Base-by-base conservation (phyloP, 2,888 invertebrate genomes). In the Eupithecia vulgata region DNA sequence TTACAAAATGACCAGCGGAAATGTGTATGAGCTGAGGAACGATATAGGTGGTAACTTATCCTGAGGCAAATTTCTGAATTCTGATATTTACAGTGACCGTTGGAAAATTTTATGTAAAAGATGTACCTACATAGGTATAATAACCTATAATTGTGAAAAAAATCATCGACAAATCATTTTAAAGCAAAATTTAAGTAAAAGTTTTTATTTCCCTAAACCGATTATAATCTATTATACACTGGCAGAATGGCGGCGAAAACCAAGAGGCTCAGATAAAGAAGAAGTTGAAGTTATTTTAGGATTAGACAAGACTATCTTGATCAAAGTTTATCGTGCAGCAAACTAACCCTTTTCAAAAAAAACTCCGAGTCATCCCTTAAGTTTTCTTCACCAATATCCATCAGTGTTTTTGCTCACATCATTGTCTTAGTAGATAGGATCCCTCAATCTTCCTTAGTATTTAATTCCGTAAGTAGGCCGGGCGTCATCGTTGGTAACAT, bases 381-480 rank as follows among this genome's bases (percentile, higher is more conserved):
- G 86, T 87, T 88, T 87, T 85, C 82, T 78, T 74, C 73, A 71
- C 79, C 82, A 87, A 86, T 88, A 90, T 88, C 89, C 90, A 90
- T 91, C 89, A 91, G 81, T 82, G 86, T 91, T 92, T 92, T 91
- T 85, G 91, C 89, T 87, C 89, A 91, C 92, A 88, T 94, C 94
- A 94, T 92, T 93, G 93, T 93, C 92, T 93, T 89, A 81, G 83
- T 82, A 83, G 92, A 92, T 92, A 92, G 90, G 87, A 85, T 82
- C 83, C 87, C 86, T 94, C 93, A 93, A 94, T 94, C 93, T 93
- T 93, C 90, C 88, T 92, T 93, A 92, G 86, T 85, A 87, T 93
- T 93, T 93, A 93, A 94, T 93, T 91, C 90, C 87, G 89, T 92
- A 92, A 93, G 93, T 93, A 92, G 91, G 87, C 86, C 86, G 87